Percentiles rank a stretch among this genome's conserved stretches.
Evolutionary conservation across 2,888 invertebrate genomes (phyloP).

Genomic region (Frankliniella fusca): DNA sequence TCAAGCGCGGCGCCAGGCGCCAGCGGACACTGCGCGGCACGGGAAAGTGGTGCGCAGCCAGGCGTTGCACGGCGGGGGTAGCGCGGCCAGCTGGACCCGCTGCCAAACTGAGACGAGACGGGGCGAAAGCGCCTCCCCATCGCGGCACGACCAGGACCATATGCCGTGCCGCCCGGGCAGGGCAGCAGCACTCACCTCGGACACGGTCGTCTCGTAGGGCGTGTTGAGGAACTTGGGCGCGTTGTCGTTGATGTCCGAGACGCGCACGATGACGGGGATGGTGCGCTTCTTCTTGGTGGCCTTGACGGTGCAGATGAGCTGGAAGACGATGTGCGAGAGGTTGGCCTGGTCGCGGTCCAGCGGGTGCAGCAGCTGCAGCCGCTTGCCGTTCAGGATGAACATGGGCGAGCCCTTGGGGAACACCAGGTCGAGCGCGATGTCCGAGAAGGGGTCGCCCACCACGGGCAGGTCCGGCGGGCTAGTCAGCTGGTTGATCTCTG

Average conservation of each 20-base stretch:
- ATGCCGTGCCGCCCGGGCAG: neutral
- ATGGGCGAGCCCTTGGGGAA: constrained; percentile 74
- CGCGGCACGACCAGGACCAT: neutral
- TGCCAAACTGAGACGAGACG: neutral
- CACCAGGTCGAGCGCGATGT: constrained; percentile 71
- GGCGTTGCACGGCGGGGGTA: neutral
- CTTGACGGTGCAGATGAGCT: constrained; percentile 80
- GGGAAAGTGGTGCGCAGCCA: neutral
- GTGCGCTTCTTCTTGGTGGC: constrained; percentile 74
- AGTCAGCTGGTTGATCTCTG: constrained; percentile 80
- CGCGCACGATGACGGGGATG: constrained; percentile 82
- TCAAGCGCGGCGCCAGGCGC: neutral
- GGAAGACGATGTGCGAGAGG: constrained; percentile 81
- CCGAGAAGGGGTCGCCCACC: constrained; percentile 73
- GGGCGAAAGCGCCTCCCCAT: neutral
- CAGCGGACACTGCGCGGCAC: neutral
- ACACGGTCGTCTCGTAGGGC: constrained; percentile 77
- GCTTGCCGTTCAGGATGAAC: constrained; percentile 78
- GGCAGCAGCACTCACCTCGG: constrained; percentile 63
- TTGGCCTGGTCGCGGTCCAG: constrained; percentile 82
- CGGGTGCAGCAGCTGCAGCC: constrained; percentile 70
- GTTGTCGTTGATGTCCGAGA: constrained; percentile 88
- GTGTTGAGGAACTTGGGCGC: constrained; percentile 77
- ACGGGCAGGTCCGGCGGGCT: constrained; percentile 76
- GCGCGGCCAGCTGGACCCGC: neutral